Conservation (phyloP, 2,113 vertebrate species). For the Melanotaenia duboulayi region DNA sequence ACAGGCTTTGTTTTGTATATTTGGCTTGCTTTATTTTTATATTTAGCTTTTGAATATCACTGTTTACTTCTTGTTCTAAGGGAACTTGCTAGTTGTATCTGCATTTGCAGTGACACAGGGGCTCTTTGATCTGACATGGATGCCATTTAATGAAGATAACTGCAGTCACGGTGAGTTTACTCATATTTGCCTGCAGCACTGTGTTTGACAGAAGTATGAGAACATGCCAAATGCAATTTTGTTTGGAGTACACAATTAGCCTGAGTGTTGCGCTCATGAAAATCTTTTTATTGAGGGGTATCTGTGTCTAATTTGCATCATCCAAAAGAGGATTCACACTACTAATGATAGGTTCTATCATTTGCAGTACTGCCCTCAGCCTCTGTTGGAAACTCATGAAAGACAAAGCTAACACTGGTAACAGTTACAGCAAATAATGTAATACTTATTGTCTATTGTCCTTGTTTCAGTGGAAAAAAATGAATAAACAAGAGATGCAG, state of each 20-base stretch:
- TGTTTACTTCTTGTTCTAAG: constrained; percentile 61
- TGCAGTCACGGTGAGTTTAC: constrained; percentile 58
- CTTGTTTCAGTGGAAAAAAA: too few species aligned
- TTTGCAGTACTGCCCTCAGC: constrained; percentile 1
- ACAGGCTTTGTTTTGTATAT: constrained; percentile 54
- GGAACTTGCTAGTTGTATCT: constrained; percentile 52
- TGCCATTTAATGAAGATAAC: constrained; percentile 73
- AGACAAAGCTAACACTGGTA: not conserved
- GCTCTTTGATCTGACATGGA: constrained; percentile 69
- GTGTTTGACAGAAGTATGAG: constrained; percentile 70
- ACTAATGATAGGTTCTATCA: not conserved
- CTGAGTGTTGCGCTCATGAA: constrained; percentile 30
- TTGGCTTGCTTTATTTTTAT: constrained; percentile 54
- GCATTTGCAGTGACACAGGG: constrained; percentile 47
- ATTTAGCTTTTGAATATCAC: constrained; percentile 45
- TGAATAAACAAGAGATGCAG: too few species aligned
- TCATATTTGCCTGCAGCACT: constrained; percentile 71
- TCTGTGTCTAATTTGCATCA: not conserved
- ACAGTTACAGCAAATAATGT: not conserved
- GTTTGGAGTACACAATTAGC: constrained; percentile 62
- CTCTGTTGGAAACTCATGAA: not conserved
- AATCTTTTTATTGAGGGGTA: not conserved
- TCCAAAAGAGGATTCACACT: constrained; percentile 7
- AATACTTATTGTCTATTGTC: not conserved
- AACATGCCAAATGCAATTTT: constrained; percentile 55